Base-by-base conservation (phyloP, 2,113 vertebrate genomes). In the Spermophilus dauricus region DNA sequence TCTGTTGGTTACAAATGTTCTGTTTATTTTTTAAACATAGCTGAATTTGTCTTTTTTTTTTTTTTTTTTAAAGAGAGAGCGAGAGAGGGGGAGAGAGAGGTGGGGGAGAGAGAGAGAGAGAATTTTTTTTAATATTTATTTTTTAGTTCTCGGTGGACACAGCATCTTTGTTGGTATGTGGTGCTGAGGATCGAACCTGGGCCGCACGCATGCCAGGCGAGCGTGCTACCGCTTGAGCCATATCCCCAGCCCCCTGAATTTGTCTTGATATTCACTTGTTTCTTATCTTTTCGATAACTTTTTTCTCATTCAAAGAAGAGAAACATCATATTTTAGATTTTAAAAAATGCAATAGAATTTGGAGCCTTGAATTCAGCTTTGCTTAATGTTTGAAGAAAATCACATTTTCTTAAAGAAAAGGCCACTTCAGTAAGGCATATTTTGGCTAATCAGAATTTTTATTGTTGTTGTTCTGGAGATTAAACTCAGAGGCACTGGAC, bases 231-330 rank as follows among this genome's bases (percentile, higher is more conserved):
- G n/a, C n/a, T n/a, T n/a, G n/a, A n/a, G n/a, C n/a, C n/a, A n/a
- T n/a, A n/a, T n/a, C n/a, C n/a, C n/a, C n/a, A n/a, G n/a, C n/a
- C n/a, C n/a, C n/a, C 9, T 51, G 8, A 53, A 84, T 53, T 24
- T 92, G 8, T 89, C 24, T 89, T 87, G 24, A 16, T 94, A 96
- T 91, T 95, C 14, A 84, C 26, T 73, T 78, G 61, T 6, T 9
- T 34, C 69, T 94, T 93, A 89, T 16, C 92, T 96, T 94, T 86
- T 73, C 2, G 63, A n/a, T 42, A 87, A n/a, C 5, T 48, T 84
- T 65, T 75, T 80, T 75, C 69, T 92, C 12, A 42, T 53, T 84
- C 65, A 69, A 34, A 93, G 10, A 45, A 93, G 53, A 69, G 16
- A 17, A 97, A 84, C 76, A 67, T 2, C 12, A 91, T n/a, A 51